Base-by-base conservation (phyloP, 1,140 invertebrate genomes). In the Babylonia areolata region DNA sequence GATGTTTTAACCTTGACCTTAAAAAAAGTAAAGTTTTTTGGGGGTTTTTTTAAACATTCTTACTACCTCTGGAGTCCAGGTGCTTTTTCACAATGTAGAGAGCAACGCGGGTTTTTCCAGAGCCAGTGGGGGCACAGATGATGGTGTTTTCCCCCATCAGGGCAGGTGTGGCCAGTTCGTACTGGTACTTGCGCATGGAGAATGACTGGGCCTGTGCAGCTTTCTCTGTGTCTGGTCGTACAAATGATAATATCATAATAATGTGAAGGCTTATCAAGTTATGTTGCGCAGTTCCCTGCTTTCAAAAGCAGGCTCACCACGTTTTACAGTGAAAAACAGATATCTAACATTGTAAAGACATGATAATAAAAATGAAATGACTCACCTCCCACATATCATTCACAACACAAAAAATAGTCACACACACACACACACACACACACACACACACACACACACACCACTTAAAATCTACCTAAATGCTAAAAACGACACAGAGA, bases 41-140 rank as follows among this genome's bases (percentile, higher is more conserved):
- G n/a, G n/a, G n/a, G n/a, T n/a, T n/a, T n/a, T n/a, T n/a, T n/a
- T n/a, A n/a, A n/a, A n/a, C n/a, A n/a, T n/a, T n/a, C n/a, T n/a
- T n/a, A n/a, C n/a, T 11, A 81, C 80, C 42, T 1, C 42, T 17
- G 15, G 35, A 35, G 31, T 81, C n/a, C 28, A 87, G 79, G 51
- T 87, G 86, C 46, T 87, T 6, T 54, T 87, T 75, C 35, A 90
- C 88, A 17, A 92, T 92, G 46, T 89, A 85, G 28, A 90, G 83
- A 20, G 92, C 92, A 12, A 92, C 90, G 40, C 89, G 86, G 23
- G 91, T 92, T 88, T 92, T 92, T 20, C 90, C 91, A 5, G 87
- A 89, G 9, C 91, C 91, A 78, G 91, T 92, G 5, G 92, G 91
- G 20, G 91, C 90, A 77, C 86, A 89, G 71, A 92, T 91, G 83